Base-by-base conservation (phyloP, 2,113 vertebrate species). In the Rhinichthys klamathensis region DNA sequence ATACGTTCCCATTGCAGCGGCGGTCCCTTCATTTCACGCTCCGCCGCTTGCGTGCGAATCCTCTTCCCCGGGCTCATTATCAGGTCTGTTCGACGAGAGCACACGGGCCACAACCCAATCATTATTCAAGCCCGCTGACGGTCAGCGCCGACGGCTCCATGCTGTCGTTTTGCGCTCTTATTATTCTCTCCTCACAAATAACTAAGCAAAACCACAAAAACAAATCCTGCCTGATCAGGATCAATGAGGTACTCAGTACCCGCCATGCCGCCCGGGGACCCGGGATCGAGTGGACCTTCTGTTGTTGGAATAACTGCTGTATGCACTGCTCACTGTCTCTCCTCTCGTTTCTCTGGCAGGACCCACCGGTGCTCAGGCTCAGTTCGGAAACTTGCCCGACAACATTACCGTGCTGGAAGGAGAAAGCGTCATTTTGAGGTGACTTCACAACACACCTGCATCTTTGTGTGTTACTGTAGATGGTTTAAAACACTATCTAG, bases 1-100 rank as follows among this genome's bases (percentile, higher is more conserved):
- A 89, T 89, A 91, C 88, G 92, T 91, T 92, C 89, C 91, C 92
- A 92, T 91, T 91, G 88, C 92, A 60, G 75, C 89, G 90, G 90
- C 92, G 88, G 92, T 94, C 92, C 92, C 92, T 95, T 95, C 94
- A 95, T 95, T 95, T 95, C 95, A 95, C 88, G 94, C 94, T 95
- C 87, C 74, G 84, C 88, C 91, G 88, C 89, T 90, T 92, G 88
- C 58, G 88, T 87, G 91, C 93, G 94, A 94, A 95, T 94, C 94
- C 93, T 93, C 92, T 92, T 94, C 93, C 93, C 92, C 87, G 80
- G 92, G 93, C 94, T 95, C 93, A 95, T 95, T 95, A 95, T 94
- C 92, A 85, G 92, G n/a, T 88, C 92, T 91, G 92, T 93, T 94
- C 91, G 91, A 89, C 88, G 93, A 92, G 87, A 69, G 15, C 61